Evolutionary conservation across 2,113 vertebrate species (phyloP).

Genomic region (Marcusenius ussheri): DNA sequence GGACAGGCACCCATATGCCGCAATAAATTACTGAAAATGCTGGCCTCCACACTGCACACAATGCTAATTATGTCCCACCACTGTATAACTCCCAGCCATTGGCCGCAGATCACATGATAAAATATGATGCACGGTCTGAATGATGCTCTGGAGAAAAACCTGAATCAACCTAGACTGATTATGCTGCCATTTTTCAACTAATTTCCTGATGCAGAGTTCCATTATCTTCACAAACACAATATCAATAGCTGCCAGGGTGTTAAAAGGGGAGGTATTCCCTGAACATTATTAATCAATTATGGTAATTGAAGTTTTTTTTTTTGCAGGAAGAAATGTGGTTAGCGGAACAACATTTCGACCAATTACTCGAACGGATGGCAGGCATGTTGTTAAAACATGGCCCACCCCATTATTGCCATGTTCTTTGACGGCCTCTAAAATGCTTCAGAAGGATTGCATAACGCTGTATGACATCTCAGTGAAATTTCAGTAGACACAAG

Average conservation of each 20-base stretch:
- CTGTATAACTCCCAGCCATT: background rate
- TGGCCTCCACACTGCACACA: background rate
- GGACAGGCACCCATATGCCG: background rate
- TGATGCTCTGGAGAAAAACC: background rate
- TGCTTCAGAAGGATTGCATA: background rate
- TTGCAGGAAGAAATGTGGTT: background rate
- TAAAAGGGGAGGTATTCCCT: background rate
- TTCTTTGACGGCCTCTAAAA: background rate
- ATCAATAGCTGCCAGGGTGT: background rate
- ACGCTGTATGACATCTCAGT: background rate
- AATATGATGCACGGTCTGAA: background rate
- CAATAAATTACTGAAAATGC: background rate
- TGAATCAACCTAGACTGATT: background rate
- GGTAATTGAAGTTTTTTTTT: background rate
- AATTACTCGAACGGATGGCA: background rate
- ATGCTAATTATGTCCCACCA: background rate
- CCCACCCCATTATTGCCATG: background rate
- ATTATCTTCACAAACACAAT: background rate
- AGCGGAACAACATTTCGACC: background rate
- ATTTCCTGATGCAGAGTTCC: background rate
- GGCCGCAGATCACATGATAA: background rate
- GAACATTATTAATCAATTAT: background rate
- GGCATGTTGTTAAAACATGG: background rate
- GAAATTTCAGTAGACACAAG: background rate
- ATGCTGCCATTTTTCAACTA: background rate